These are phyloP conservation scores for Dolichallabes microphthalmus DNA, from an alignment of 2,113 vertebrate genomes.

Conservation along the genomic window DNA sequence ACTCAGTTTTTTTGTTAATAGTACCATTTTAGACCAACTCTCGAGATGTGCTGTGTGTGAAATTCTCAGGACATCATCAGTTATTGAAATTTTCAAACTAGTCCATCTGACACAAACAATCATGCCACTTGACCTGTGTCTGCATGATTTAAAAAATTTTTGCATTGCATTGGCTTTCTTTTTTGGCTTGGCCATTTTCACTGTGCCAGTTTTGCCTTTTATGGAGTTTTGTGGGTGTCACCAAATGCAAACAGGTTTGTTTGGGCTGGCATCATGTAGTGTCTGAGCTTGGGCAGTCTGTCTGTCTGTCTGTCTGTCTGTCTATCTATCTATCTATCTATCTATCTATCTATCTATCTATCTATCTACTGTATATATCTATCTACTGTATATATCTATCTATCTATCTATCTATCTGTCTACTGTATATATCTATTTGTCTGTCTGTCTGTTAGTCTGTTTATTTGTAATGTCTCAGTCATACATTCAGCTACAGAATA, in stretches of 20 bases:
- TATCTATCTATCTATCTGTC: no score
- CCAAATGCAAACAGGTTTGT: neutral
- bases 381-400: no score
- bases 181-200: neutral
- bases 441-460: neutral
- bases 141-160: neutral
- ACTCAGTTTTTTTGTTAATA: neutral
- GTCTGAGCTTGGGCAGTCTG: conserved; percentile 13
- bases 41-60: no score
- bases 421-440: no score
- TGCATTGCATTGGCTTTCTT: neutral
- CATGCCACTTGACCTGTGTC: neutral
- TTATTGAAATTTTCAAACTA: no score
- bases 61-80: no score
- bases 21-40: no score
- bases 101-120: neutral
- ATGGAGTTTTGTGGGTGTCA: neutral
- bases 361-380: no score
- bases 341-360: no score
- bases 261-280: neutral
- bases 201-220: neutral
- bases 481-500: neutral
- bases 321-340: no score
- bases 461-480: neutral
- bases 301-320: no score